A percentile compares a stretch with the other conserved stretches of the same genome.
These are phyloP conservation scores for Amphimallon solstitiale DNA, from an alignment of 2,888 invertebrate species.

Conservation along the genomic window DNA sequence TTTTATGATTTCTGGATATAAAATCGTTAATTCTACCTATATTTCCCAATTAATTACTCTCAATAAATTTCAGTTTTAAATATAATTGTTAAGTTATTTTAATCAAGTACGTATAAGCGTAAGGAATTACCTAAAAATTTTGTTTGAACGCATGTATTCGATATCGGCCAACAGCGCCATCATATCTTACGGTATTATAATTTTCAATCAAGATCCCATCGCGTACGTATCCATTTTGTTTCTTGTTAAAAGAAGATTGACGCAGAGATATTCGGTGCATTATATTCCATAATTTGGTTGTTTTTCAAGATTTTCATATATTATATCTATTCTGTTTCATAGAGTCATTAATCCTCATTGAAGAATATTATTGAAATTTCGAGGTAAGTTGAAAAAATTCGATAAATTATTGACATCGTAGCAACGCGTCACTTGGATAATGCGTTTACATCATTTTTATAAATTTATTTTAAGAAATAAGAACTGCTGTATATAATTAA, in stretches of 20 bases:
- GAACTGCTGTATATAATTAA: not conserved
- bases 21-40: too few relatives aligned
- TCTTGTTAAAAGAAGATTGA: constrained; percentile 30
- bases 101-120: too few relatives aligned
- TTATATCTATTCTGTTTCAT: constrained; percentile 27
- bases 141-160: too few relatives aligned
- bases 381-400: constrained; percentile 44
- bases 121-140: too few relatives aligned
- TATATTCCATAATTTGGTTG: constrained; percentile 26
- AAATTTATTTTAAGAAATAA: constrained; percentile 4
- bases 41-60: too few relatives aligned
- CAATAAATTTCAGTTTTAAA: too few relatives aligned
- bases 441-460: not conserved
- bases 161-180: constrained; percentile 7
- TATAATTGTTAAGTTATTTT: too few relatives aligned
- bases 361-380: constrained; percentile 40
- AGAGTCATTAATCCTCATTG: constrained; percentile 36
- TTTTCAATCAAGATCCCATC: not conserved
- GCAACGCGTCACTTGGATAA: constrained; percentile 17
- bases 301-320: constrained; percentile 37
- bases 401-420: constrained; percentile 40
- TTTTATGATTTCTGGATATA: too few relatives aligned
- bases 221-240: constrained; percentile 39
- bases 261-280: constrained; percentile 33
- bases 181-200: not conserved